Evolutionary conservation across 2,113 vertebrate species (phyloP).

Genomic region (Cyanistes caeruleus): DNA sequence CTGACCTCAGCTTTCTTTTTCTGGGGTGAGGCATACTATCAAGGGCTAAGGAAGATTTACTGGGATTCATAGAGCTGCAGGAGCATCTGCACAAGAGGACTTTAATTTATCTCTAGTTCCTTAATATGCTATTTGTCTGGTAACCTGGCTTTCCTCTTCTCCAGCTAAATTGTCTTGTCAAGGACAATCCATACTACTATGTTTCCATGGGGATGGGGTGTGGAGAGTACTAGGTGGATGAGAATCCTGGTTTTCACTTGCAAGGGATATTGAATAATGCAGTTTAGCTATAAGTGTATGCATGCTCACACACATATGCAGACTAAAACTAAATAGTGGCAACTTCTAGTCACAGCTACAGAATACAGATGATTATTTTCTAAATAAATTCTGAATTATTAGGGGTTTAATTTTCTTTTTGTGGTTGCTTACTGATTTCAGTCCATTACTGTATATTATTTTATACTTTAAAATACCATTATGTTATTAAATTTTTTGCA

Average conservation of each 20-base stretch:
- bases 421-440: neutral
- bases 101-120: neutral
- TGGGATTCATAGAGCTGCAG: neutral
- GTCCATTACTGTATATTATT: neutral
- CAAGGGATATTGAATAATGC: neutral
- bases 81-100: neutral
- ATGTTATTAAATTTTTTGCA: neutral
- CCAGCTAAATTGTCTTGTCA: neutral
- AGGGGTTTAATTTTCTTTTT: neutral
- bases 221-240: neutral
- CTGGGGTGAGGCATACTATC: neutral
- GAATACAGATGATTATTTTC: neutral
- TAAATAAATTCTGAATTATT: neutral
- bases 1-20: neutral
- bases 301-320: fast-evolving
- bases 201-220: neutral
- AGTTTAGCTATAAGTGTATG: neutral
- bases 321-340: neutral
- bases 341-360: neutral
- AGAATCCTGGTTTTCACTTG: neutral
- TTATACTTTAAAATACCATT: neutral
- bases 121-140: neutral
- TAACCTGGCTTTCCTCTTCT: neutral
- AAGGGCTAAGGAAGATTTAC: neutral
- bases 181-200: neutral